Conservation (phyloP, 2,797 vertebrate species). For the Rhinoraja longicauda region DNA sequence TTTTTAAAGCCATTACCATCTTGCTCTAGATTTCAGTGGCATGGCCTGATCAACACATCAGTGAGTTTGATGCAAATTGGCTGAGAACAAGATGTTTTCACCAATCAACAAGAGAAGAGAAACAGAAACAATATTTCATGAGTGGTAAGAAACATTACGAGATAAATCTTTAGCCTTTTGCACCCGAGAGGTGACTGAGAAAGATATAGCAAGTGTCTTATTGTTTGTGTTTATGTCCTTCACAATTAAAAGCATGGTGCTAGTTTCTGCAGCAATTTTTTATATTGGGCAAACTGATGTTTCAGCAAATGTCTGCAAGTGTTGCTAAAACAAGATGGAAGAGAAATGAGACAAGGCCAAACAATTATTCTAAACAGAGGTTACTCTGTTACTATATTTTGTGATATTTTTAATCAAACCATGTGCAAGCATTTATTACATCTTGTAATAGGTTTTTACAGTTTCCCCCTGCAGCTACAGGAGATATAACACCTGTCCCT, state of each 20-base stretch:
- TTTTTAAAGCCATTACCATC: neutral
- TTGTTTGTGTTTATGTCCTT: neutral
- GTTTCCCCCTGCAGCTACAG: too few relatives aligned
- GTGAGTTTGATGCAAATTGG: slow-evolving; percentile 82
- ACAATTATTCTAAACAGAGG: neutral
- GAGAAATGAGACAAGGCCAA: neutral
- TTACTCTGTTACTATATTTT: neutral
- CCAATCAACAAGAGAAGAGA: slow-evolving; percentile 64
- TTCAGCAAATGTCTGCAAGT: neutral
- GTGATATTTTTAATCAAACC: neutral
- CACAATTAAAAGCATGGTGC: neutral
- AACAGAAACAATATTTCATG: slow-evolving; percentile 74
- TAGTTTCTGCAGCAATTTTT: neutral
- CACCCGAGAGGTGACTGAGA: neutral
- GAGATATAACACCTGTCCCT: too few relatives aligned
- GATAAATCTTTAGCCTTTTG: neutral
- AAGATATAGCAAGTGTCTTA: neutral
- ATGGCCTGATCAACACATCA: slow-evolving; percentile 82
- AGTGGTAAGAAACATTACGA: slow-evolving; percentile 61
- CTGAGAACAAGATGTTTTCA: slow-evolving; percentile 88
- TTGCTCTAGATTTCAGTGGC: slow-evolving; percentile 67
- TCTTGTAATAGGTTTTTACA: neutral
- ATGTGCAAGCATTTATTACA: neutral
- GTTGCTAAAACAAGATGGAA: neutral
- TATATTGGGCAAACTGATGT: neutral